Base-by-base conservation (phyloP, 2,113 vertebrate species). In the Crotalus viridis region DNA sequence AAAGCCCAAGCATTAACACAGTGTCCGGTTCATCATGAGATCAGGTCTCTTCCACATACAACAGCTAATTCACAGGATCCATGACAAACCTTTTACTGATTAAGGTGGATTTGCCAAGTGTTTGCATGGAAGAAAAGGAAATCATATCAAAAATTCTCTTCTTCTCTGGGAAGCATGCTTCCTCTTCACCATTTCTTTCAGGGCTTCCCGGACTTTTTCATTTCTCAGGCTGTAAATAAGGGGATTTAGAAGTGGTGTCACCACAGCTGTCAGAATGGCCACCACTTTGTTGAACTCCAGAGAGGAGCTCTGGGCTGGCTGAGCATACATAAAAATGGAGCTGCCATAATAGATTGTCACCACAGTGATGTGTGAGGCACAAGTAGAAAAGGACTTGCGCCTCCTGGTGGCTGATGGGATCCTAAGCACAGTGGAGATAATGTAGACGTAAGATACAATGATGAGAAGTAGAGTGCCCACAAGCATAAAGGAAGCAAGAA, bases 181-280 rank as follows among this genome's bases (percentile, higher is more conserved):
- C 33, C 33, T 81, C 33, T 39, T n/a, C 15, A 86, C 9, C 43
- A 33, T 91, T 88, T 93, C 86, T 28, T 87, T 51, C 1, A 54
- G 91, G 88, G 94, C 89, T 1, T 91, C 87, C 26, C 92, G 94
- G 88, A 97, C 92, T 12, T 92, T 96, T 28, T 96, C 86, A 90
- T 95, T 96, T 48, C 7, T 0, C 52, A 97, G 93, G 33, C 92
- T 95, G 0, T 94, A 97, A 28, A 97, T 95, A 39, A 97, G 97
- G 22, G 96, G 96, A 28, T 96, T 96, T 55, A 97, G 91, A 74
- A 96, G 85, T 28, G 90, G 92, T 9, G 95, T 96, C 28, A 95
- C 91, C 22, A 96, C 17, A 21, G 93, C 94, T 7, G 92, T 96
- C 92, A 96, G 59, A n/a, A 96, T 12, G 55, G 93, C 94, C 33